phyloP scores from a whole-genome alignment of 2,888 invertebrate genomes.

The Zeuzera pyrina region DNA sequence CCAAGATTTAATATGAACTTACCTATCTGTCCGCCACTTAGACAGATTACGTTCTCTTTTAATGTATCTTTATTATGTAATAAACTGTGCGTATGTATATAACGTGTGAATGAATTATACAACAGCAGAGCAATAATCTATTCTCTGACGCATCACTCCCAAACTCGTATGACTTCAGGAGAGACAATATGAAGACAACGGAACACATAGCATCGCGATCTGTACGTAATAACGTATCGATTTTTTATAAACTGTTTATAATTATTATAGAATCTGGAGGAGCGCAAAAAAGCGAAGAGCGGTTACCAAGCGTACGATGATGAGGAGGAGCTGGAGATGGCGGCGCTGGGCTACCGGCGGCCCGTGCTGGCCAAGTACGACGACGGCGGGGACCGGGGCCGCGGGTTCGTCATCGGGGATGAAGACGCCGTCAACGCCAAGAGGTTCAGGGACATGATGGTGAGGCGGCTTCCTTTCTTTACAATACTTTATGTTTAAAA shows the following conservation, averaged over 20 bases:
- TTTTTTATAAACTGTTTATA: too few species aligned
- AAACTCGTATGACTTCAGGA: too few species aligned
- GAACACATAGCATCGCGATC: too few species aligned
- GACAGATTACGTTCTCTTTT: too few species aligned
- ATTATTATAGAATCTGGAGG: conserved; percentile 79
- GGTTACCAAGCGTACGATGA: conserved; percentile 92
- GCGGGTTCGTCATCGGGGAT: conserved; percentile 84
- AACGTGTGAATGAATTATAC: too few species aligned
- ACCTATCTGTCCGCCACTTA: too few species aligned
- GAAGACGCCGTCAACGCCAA: conserved; percentile 69
- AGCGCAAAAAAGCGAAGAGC: conserved; percentile 85
- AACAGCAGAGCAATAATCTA: too few species aligned
- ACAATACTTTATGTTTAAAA: not conserved
- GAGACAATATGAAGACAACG: too few species aligned
- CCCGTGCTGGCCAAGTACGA: conserved; percentile 93
- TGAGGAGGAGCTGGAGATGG: conserved; percentile 80
- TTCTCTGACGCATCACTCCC: too few species aligned
- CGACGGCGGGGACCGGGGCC: conserved; percentile 83
- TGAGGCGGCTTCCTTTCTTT: conserved; percentile 11
- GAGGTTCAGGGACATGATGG: conserved; percentile 58
- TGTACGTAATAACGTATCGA: too few species aligned
- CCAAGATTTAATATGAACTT: too few species aligned
- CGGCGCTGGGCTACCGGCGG: conserved; percentile 75
- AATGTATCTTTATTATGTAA: conserved; percentile 13
- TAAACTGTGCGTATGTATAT: too few species aligned